Base-by-base conservation (phyloP, 2,113 vertebrate species). In the Larimichthys polyactis region DNA sequence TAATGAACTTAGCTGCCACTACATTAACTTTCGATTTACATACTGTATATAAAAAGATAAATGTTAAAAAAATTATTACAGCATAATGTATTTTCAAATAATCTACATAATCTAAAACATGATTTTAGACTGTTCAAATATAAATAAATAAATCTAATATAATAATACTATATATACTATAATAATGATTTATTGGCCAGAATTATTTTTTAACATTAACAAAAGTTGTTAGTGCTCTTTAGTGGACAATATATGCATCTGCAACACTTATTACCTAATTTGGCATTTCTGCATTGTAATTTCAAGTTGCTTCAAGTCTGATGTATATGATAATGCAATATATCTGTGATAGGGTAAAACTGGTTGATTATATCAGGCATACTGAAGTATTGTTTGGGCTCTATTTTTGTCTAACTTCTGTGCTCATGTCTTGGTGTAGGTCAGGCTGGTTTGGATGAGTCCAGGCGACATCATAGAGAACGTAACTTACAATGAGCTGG, bases 371-470 rank as follows among this genome's bases (percentile, higher is more conserved):
- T 58, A 27, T 57, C n/a, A 54, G 19, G 29, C 27, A 51, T n/a
- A 7, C 20, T 1, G 7, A 32, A 20, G 46, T 54, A 40, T 58
- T 16, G 10, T 15, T 15, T 58, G 15, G 27, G 10, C 7, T 46
- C 1, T 22, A 6, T 57, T 46, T 48, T 22, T 65, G 46, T 19
- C 15, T 15, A 46, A 32, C 19, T 22, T 29, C 8, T 66, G 22
- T 44, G 15, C 20, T 44, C 22, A 2, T 77, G 46, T 71, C 29
- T 75, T n/a, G 29, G 20, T 75, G 14, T 40, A 90, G 85, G 64
- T 87, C 54, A 84, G 55, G 10, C 54, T 90, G 71, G 69, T 71
- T 72, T 63, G 74, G 60, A 79, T 80, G n/a, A 74, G 15, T 79
- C 57, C 19, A 55, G 15, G 58, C 1, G 63, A 62, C 32, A 27